These are phyloP conservation scores for Perithous albicinctus DNA, from an alignment of 2,888 invertebrate species.

Conservation along the genomic window DNA sequence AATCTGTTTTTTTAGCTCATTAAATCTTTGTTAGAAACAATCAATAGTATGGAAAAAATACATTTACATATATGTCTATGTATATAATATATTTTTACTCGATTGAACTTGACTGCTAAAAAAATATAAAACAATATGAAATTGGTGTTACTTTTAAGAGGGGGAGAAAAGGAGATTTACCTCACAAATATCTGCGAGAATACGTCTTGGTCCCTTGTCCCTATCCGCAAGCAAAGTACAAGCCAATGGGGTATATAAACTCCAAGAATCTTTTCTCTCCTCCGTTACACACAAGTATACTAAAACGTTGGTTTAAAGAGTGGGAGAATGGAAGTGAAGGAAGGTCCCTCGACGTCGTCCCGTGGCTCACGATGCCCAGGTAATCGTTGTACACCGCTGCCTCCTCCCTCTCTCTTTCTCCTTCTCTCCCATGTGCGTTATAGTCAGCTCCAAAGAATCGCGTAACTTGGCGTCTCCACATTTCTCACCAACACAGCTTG, in stretches of 20 bases:
- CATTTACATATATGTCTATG: too few relatives aligned
- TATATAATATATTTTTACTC: too few relatives aligned
- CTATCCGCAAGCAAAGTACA: conserved; percentile 21
- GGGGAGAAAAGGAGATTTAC: conserved; percentile 23
- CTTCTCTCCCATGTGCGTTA: neutral
- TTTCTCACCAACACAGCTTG: conserved; percentile 23
- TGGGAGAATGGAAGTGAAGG: conserved; percentile 19
- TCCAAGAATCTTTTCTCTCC: conserved; percentile 39
- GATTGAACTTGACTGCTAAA: too few relatives aligned
- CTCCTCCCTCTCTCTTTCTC: neutral
- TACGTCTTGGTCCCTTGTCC: neutral
- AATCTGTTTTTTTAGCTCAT: too few relatives aligned
- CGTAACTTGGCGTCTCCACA: conserved; percentile 3
- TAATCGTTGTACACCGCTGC: conserved; percentile 35
- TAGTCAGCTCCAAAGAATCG: neutral
- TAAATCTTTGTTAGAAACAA: too few relatives aligned
- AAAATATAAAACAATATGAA: too few relatives aligned
- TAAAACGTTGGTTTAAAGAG: conserved; percentile 13
- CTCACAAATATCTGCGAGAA: conserved; percentile 8
- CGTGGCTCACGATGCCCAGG: conserved; percentile 7
- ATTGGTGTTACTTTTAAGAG: too few relatives aligned
- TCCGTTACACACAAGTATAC: neutral
- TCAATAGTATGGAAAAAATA: too few relatives aligned
- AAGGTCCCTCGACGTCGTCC: conserved; percentile 34
- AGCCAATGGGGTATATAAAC: conserved; percentile 42